Evolutionary conservation across 23 tunicate species (phyloP).

Genomic region (Ciona savignyi): DNA sequence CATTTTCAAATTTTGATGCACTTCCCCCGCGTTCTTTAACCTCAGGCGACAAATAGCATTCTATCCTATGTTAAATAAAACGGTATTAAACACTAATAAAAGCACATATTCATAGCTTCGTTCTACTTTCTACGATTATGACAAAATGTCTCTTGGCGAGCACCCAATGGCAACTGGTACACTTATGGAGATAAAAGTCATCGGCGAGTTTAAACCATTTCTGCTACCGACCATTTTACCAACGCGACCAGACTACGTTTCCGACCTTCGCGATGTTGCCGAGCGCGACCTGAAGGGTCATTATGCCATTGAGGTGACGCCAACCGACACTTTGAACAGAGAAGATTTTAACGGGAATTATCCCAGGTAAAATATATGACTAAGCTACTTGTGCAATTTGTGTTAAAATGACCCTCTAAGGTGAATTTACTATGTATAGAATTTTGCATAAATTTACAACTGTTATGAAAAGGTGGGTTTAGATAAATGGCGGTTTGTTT

Average conservation of each 20-base stretch:
- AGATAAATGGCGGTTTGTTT: no score
- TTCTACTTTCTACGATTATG: slow-evolving; percentile 9
- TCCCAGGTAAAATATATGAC: slow-evolving; percentile 7
- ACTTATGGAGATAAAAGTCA: slow-evolving; percentile 17
- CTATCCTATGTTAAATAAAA: no score
- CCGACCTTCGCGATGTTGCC: slow-evolving; percentile 24
- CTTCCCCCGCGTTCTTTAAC: no score
- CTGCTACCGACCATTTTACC: slow-evolving; percentile 33
- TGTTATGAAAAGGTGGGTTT: no score
- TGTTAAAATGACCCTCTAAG: no score
- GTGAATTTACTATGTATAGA: no score
- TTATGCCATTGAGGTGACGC: slow-evolving; percentile 51
- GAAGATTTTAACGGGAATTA: slow-evolving; percentile 18
- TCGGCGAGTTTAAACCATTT: neutral
- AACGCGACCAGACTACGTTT: slow-evolving; percentile 1
- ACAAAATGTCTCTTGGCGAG: slow-evolving; percentile 32
- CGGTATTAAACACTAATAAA: no score
- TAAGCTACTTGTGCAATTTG: neutral
- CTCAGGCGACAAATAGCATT: no score
- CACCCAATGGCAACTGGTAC: slow-evolving; percentile 26
- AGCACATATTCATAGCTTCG: slow-evolving; percentile 22
- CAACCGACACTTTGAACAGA: slow-evolving; percentile 33
- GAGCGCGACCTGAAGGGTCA: slow-evolving; percentile 31
- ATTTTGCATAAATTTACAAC: no score
- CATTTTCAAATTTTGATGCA: no score